A percentile compares a stretch with the other conserved stretches of the same genome.
phyloP scores from a whole-genome alignment of 2,888 invertebrate genomes.

The Eilema depressum region DNA sequence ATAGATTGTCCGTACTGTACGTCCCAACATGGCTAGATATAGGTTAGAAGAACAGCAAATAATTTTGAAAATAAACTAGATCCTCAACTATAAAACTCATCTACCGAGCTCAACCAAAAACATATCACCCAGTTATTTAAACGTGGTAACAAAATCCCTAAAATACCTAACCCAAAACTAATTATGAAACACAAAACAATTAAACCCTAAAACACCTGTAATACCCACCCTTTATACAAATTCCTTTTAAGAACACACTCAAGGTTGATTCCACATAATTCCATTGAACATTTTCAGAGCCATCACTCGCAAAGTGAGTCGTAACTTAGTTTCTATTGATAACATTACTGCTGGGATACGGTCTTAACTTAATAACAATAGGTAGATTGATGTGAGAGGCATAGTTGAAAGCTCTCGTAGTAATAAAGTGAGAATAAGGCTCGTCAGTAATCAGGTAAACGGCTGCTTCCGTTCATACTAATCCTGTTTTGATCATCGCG shows the following conservation, averaged over 20 bases:
- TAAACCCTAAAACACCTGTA: background rate
- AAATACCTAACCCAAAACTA: background rate
- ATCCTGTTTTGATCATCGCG: background rate
- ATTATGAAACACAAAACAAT: background rate
- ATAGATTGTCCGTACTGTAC: too few relatives aligned
- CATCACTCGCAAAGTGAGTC: conserved; percentile 18
- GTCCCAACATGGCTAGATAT: too few relatives aligned
- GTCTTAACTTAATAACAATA: conserved; percentile 20
- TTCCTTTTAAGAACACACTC: conserved; percentile 1
- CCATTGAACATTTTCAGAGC: conserved; percentile 13
- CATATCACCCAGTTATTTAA: background rate
- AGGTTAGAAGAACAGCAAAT: too few relatives aligned
- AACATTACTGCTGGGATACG: conserved; percentile 27
- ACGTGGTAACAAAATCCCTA: background rate
- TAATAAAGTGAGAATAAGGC: conserved; percentile 9
- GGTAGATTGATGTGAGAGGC: conserved; percentile 7
- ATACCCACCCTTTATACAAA: background rate
- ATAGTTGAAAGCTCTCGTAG: conserved; percentile 3
- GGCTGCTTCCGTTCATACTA: background rate
- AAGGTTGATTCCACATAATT: background rate
- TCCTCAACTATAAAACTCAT: background rate
- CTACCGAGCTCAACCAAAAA: background rate
- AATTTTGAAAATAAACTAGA: background rate
- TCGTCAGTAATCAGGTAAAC: background rate
- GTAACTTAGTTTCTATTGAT: conserved; percentile 34